Percentiles rank a stretch among this genome's conserved stretches.
phyloP scores from a whole-genome alignment of 2,113 vertebrate species.

The Bungarus multicinctus region DNA sequence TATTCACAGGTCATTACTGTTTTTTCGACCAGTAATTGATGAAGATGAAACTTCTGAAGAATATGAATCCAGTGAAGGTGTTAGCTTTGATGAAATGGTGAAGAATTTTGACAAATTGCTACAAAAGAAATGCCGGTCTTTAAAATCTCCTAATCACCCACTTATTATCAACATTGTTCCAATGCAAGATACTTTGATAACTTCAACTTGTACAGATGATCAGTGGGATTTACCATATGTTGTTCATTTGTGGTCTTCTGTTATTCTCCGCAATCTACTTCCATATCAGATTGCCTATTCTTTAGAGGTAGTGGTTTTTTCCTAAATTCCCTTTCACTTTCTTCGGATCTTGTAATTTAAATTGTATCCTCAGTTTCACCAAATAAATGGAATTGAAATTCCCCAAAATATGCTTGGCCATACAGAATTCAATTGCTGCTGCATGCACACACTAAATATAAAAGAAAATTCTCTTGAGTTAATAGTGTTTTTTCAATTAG shows the following conservation, averaged over 20 bases:
- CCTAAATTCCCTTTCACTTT: neutral
- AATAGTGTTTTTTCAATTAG: neutral
- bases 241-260: conserved; percentile 90
- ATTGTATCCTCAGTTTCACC: neutral
- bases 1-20: conserved; percentile 79
- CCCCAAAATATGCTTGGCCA: neutral
- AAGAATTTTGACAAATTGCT: conserved; percentile 71
- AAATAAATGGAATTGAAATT: neutral
- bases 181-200: conserved; percentile 78
- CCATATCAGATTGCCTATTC: conserved; percentile 87
- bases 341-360: neutral
- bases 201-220: conserved; percentile 77
- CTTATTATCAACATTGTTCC: conserved; percentile 88
- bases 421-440: neutral
- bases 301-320: conserved; percentile 68
- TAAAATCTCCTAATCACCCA: conserved; percentile 60
- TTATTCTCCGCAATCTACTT: conserved; percentile 89
- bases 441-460: neutral
- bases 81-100: conserved; percentile 84
- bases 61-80: conserved; percentile 78
- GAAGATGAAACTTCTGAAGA: conserved; percentile 56
- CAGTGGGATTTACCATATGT: conserved; percentile 88
- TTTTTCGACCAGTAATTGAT: conserved; percentile 75
- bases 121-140: conserved; percentile 77
- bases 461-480: neutral